A percentile compares a stretch with the other conserved stretches of the same genome.
phyloP scores from a whole-genome alignment of 2,797 vertebrate genomes.

The Pempheris klunzingeri region DNA sequence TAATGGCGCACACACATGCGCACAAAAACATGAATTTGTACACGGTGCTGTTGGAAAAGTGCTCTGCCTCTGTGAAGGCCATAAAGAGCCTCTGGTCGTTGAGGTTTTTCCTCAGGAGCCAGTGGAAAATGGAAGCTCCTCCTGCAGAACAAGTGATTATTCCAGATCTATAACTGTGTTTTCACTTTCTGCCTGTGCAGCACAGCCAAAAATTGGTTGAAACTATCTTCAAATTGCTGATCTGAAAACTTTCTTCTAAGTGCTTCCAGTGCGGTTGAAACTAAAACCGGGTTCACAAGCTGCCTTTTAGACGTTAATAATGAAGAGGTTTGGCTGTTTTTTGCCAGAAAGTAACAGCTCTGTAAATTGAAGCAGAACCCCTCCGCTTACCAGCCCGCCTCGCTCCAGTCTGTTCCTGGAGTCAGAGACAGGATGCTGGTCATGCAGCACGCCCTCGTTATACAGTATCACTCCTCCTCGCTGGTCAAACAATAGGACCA shows the following conservation, averaged over 20 bases:
- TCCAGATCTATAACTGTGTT: slow-evolving; percentile 62
- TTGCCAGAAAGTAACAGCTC: slow-evolving; percentile 26
- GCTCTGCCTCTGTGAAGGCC: slow-evolving; percentile 43
- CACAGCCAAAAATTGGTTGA: slow-evolving; percentile 1
- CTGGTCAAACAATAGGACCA: slow-evolving; percentile 55
- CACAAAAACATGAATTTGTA: slow-evolving; percentile 29
- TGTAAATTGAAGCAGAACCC: background rate
- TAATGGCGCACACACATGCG: background rate
- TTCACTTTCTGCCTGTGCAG: slow-evolving; percentile 42
- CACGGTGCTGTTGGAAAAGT: slow-evolving; percentile 55
- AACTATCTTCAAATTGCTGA: slow-evolving; percentile 23
- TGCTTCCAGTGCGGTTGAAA: slow-evolving; percentile 41
- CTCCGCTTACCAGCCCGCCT: background rate
- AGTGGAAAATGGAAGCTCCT: slow-evolving; percentile 70
- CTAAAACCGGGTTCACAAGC: slow-evolving; percentile 29
- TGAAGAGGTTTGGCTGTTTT: slow-evolving; percentile 14
- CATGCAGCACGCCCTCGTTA: slow-evolving; percentile 56
- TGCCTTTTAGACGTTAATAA: slow-evolving; percentile 21
- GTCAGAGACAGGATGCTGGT: slow-evolving; percentile 62
- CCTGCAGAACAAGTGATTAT: slow-evolving; percentile 53
- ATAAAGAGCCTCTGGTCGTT: slow-evolving; percentile 56
- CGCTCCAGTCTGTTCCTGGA: slow-evolving; percentile 33
- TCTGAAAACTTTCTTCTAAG: slow-evolving; percentile 7
- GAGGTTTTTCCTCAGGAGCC: slow-evolving; percentile 56
- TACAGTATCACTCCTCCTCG: slow-evolving; percentile 48